A percentile compares a stretch with the other conserved stretches of the same genome.
These are phyloP conservation scores for Arion vulgaris DNA, from an alignment of 1,140 invertebrate species.

Conservation along the genomic window DNA sequence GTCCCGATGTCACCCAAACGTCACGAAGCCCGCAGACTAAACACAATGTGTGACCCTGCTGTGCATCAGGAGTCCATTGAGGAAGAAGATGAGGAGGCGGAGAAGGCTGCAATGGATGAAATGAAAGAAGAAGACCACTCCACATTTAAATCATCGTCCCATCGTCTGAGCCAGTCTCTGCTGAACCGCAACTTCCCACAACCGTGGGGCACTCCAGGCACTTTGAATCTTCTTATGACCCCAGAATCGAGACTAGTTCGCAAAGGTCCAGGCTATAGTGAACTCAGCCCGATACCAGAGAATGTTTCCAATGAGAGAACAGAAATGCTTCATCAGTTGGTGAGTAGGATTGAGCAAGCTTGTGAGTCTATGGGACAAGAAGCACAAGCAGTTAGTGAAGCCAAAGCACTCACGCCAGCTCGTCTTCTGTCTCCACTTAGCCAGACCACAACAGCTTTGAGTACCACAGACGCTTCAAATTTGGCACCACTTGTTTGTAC, in stretches of 20 bases:
- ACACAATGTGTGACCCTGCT: slow-evolving; percentile 49
- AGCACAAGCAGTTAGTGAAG: background rate
- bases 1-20: slow-evolving; percentile 48
- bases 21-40: slow-evolving; percentile 46
- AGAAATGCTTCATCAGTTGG: slow-evolving; percentile 33
- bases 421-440: background rate
- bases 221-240: background rate
- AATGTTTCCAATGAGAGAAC: slow-evolving; percentile 30
- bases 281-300: slow-evolving; percentile 45
- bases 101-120: background rate
- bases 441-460: background rate
- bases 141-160: background rate
- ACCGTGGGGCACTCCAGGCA: background rate
- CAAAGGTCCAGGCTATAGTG: slow-evolving; percentile 65
- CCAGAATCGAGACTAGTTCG: slow-evolving; percentile 49
- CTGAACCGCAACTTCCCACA: background rate
- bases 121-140: background rate
- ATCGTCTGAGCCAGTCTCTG: background rate
- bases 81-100: slow-evolving; percentile 49
- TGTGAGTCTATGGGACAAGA: slow-evolving; percentile 15
- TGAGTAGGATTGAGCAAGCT: slow-evolving; percentile 15
- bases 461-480: background rate
- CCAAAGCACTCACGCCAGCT: background rate
- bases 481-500: background rate
- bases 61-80: slow-evolving; percentile 50